phyloP scores from a whole-genome alignment of 2,888 invertebrate species.

The Apodemia zela region DNA sequence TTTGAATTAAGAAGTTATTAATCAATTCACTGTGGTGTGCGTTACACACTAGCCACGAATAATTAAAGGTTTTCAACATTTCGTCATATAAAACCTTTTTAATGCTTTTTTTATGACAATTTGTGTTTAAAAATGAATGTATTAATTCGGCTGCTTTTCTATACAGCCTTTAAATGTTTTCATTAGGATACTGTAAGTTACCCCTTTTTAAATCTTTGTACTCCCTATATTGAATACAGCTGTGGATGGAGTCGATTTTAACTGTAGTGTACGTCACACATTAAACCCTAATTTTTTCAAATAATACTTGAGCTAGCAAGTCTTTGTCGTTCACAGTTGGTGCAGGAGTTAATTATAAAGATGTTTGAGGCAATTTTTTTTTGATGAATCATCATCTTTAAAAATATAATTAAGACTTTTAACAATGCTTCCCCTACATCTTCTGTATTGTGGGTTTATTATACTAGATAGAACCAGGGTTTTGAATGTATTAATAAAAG shows the following conservation, averaged over 20 bases:
- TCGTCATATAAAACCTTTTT: no score
- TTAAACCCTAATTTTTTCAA: neutral
- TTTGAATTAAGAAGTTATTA: no score
- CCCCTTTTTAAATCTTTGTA: no score
- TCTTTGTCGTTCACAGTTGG: neutral
- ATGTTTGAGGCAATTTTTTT: neutral
- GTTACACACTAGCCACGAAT: no score
- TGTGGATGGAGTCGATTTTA: neutral
- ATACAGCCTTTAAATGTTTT: no score
- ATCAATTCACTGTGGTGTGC: no score
- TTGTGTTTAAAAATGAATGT: no score
- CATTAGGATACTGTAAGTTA: no score
- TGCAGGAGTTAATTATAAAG: neutral
- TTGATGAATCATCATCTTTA: neutral
- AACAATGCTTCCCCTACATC: neutral
- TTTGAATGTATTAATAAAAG: constrained; percentile 19
- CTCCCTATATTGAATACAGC: no score
- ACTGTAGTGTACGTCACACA: neutral
- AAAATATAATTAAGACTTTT: neutral
- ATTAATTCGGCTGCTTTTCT: no score
- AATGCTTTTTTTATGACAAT: no score
- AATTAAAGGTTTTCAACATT: no score
- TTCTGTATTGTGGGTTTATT: neutral
- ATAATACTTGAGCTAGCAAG: neutral
- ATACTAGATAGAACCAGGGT: neutral